Conservation (phyloP, 2,113 vertebrate genomes). For the Seriola rivoliana region DNA sequence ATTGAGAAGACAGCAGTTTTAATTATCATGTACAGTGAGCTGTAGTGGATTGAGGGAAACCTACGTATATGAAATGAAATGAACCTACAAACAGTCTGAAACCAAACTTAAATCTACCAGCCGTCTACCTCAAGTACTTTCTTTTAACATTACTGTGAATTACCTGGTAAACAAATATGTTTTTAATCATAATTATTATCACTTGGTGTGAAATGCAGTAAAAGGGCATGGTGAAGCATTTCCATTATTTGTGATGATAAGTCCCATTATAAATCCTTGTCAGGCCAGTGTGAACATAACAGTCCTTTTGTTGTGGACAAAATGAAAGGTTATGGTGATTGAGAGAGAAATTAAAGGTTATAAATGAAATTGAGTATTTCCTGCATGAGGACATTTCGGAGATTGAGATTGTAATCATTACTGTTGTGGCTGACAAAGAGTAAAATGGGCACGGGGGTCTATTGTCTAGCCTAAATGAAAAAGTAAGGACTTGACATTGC, state of each 20-base stretch:
- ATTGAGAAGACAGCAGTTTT: not conserved
- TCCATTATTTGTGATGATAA: constrained; percentile 65
- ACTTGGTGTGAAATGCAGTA: constrained; percentile 17
- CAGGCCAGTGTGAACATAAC: constrained; percentile 54
- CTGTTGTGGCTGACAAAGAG: constrained; percentile 66
- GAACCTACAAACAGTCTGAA: not conserved
- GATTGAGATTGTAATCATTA: constrained; percentile 71
- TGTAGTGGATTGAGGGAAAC: not conserved
- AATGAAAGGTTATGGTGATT: constrained; percentile 66
- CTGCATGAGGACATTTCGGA: constrained; percentile 60
- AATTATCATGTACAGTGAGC: not conserved
- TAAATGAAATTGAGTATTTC: constrained; percentile 72
- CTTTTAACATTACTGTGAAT: not conserved
- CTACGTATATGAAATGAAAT: not conserved
- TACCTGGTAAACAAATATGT: constrained; percentile 25
- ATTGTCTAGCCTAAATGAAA: constrained; percentile 70
- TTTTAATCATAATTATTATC: constrained; percentile 64
- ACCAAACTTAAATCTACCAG: constrained; percentile 16
- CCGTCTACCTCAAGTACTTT: not conserved
- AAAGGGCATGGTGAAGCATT: constrained; percentile 48
- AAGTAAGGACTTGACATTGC: constrained; percentile 69
- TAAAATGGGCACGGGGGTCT: constrained; percentile 42
- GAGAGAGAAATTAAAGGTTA: constrained; percentile 72
- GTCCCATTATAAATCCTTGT: constrained; percentile 65
- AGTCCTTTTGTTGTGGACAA: constrained; percentile 68